Conservation (phyloP, 2,888 invertebrate species). For the Metallyticus violacea region DNA sequence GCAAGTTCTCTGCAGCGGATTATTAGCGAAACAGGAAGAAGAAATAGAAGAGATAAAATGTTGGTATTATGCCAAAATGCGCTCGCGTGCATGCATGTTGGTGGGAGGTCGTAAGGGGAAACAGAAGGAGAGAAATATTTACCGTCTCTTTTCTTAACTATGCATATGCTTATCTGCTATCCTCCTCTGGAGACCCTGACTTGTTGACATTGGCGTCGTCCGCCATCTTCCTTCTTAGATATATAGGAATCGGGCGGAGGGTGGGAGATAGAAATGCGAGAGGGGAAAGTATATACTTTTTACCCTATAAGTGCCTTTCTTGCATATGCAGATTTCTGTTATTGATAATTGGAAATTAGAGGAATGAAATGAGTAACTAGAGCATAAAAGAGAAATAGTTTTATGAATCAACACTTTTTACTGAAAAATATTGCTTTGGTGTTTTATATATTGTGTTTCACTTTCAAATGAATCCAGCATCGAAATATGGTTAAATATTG, state of each 20-base stretch:
- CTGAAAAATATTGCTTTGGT: no score
- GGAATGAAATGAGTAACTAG: background rate
- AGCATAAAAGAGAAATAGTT: no score
- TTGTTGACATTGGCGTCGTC: slow-evolving; percentile 30
- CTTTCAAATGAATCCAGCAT: no score
- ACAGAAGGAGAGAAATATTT: no score
- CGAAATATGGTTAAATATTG: no score
- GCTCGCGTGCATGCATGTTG: background rate
- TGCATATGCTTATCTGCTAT: background rate
- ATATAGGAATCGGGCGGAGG: background rate
- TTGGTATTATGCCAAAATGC: slow-evolving; percentile 21
- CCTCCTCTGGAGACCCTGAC: background rate
- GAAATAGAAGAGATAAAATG: slow-evolving; percentile 4
- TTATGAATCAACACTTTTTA: no score
- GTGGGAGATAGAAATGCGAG: background rate
- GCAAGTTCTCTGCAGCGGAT: background rate
- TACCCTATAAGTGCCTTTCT: background rate
- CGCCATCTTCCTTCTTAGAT: slow-evolving; percentile 29
- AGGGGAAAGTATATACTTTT: background rate
- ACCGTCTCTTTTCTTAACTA: background rate
- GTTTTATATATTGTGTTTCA: no score
- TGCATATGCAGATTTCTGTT: background rate
- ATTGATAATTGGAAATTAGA: background rate
- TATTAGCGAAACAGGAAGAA: slow-evolving; percentile 18
- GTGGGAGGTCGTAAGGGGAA: no score